A percentile compares a stretch with the other conserved stretches of the same genome.
Evolutionary conservation across 2,113 vertebrate genomes (phyloP).

Genomic region (Trogon melanurus): DNA sequence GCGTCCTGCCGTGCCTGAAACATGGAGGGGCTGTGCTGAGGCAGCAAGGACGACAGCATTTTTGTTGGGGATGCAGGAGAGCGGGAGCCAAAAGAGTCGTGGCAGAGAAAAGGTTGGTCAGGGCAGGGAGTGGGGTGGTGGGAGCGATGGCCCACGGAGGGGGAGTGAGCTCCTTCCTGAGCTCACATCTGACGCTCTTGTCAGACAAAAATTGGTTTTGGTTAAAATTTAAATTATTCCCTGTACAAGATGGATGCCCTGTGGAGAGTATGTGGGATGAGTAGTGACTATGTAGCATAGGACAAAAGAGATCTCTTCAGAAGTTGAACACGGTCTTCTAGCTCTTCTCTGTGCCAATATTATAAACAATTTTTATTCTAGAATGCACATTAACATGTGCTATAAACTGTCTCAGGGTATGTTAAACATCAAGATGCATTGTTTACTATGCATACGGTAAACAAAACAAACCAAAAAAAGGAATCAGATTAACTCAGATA

Average conservation of each 20-base stretch:
- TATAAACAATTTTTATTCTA: not conserved
- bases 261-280: rapidly evolving
- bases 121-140: not conserved
- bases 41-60: rapidly evolving
- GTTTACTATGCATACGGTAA: not conserved
- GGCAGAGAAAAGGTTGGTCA: not conserved
- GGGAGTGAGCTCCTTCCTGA: not conserved
- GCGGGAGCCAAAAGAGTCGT: rapidly evolving
- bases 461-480: not conserved
- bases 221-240: not conserved
- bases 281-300: not conserved
- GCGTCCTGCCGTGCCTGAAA: rapidly evolving
- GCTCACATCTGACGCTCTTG: rapidly evolving
- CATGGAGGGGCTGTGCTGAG: rapidly evolving
- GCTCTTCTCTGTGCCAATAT: not conserved
- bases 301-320: not conserved
- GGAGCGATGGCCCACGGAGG: rapidly evolving
- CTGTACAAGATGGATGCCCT: not conserved
- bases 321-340: not conserved
- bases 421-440: not conserved
- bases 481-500: rapidly evolving
- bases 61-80: rapidly evolving
- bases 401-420: not conserved
- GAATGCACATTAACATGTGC: not conserved
- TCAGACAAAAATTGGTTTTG: not conserved